Evolutionary conservation across 2,888 invertebrate species (phyloP), one percentile per base, ranked within the genome.

Genomic region (Phyllotreta cruciferae): DNA sequence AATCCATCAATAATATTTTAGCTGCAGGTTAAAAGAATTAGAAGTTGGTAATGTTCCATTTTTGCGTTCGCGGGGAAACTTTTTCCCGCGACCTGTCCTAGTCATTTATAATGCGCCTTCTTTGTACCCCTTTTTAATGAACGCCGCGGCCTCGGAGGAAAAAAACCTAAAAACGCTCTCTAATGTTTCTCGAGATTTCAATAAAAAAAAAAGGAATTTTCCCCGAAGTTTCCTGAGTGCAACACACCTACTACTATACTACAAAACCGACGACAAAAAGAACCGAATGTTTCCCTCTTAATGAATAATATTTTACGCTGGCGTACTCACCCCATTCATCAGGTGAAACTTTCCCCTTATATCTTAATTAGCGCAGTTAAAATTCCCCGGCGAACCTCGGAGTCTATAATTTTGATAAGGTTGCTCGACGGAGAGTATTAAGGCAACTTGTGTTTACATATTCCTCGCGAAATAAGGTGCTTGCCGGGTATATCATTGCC

Each of bases 1-100:
- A 74, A 72, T 75, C 75, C 77, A 77, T 77, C 75, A 77, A 77
- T 75, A 75, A 75, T 72, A 74, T 75, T 74, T 73, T 70, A 69
- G 73, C 74, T 74, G 56, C 73, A 75, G 75, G 74, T 77, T 74
- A 73, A 74, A 72, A 73, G 76, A 74, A 75, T 76, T 75, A 75
- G 70, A 73, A 75, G 71, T 75, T 76, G 63, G 68, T 71, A 75
- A 75, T 75, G 73, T 70, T 65, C 56, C 70, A 71, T 70, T 73
- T 72, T 67, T 71, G 68, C 70, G 70, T 68, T 62, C 56, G 52
- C 24, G 24, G 4, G 66, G 56, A 36, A 69, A 70, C 67, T 62
- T 73, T 71, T 71, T 67, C 62, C 66, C 62, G 65, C 69, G 71
- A 73, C 73, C 72, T 73, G 72, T 71, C 70, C 69, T 67, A 71